Conservation (phyloP, 1,140 invertebrate genomes). For the Sesamia nonagrioides region DNA sequence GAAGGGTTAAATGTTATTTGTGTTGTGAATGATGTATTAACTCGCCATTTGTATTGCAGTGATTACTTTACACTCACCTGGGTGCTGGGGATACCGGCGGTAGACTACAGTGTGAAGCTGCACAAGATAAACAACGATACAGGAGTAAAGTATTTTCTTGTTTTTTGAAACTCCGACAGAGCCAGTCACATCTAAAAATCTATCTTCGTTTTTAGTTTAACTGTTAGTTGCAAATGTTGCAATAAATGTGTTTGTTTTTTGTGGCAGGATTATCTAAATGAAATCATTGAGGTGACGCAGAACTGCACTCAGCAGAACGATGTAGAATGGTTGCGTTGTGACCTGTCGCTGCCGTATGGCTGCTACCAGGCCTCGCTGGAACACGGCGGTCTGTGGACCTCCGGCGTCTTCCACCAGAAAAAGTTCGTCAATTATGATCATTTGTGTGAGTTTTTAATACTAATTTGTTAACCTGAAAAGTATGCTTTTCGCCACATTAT, state of each 20-base stretch:
- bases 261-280: background rate
- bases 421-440: background rate
- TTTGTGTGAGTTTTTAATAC: slow-evolving; percentile 46
- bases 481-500: no score
- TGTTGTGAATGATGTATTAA: background rate
- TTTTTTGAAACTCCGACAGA: no score
- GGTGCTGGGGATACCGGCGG: slow-evolving; percentile 55
- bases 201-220: no score
- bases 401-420: slow-evolving; percentile 11
- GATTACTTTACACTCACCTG: slow-evolving; percentile 55
- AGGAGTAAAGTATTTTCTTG: background rate
- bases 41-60: slow-evolving; percentile 53
- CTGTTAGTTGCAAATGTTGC: background rate
- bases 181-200: no score
- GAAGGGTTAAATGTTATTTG: no score
- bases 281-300: background rate
- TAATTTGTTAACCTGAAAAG: no score
- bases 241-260: background rate
- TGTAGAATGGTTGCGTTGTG: slow-evolving; percentile 34
- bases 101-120: slow-evolving; percentile 49
- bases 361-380: slow-evolving; percentile 36
- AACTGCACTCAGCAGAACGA: slow-evolving; percentile 45
- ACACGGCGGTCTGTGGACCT: slow-evolving; percentile 49
- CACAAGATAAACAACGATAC: slow-evolving; percentile 17
- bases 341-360: slow-evolving; percentile 36